Evolutionary conservation across 2,888 invertebrate species (phyloP).

Genomic region (Pristionchus mayeri): DNA sequence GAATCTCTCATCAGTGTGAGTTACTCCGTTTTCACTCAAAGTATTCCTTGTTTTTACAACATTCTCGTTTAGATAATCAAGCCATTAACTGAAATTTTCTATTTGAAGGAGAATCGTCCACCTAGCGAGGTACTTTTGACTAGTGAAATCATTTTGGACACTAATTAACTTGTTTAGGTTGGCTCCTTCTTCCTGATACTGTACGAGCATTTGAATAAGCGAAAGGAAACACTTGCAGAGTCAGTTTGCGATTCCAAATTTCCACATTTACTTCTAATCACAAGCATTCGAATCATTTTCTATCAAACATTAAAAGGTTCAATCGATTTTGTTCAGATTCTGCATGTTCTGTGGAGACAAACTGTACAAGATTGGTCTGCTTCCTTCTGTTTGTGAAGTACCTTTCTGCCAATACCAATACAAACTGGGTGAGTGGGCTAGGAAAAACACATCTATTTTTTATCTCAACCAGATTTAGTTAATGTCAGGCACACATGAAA

Average conservation of each 20-base stretch:
- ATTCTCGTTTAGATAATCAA: background rate
- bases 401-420: conserved; percentile 25
- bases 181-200: conserved; percentile 19
- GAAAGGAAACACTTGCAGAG: conserved; percentile 18
- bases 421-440: conserved; percentile 42
- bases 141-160: too few species aligned
- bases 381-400: conserved; percentile 34
- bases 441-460: too few species aligned
- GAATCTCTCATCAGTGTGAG: conserved; percentile 21
- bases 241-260: too few species aligned
- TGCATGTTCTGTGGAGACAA: conserved; percentile 28
- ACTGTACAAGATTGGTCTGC: background rate
- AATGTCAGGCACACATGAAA: too few species aligned
- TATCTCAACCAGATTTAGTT: too few species aligned
- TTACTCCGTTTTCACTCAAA: background rate
- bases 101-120: background rate
- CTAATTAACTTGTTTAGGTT: background rate
- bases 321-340: too few species aligned
- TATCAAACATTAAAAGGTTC: too few species aligned
- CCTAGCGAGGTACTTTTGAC: background rate
- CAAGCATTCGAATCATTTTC: too few species aligned
- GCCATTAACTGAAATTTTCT: background rate
- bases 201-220: background rate
- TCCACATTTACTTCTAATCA: too few species aligned
- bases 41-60: too few species aligned